phyloP scores from a whole-genome alignment of 2,113 vertebrate species.

The Aegotheles bennettii region DNA sequence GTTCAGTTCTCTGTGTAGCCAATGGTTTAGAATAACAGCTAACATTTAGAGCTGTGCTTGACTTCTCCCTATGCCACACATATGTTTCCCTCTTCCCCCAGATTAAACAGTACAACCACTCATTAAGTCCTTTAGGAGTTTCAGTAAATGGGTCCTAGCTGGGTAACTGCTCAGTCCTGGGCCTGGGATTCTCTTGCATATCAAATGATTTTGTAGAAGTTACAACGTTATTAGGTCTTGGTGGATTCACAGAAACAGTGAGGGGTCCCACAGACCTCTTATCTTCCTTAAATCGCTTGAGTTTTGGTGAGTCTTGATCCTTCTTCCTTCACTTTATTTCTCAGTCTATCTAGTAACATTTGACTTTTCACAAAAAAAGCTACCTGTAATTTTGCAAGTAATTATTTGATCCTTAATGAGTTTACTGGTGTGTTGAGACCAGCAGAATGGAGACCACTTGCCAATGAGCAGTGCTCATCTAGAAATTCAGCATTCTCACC shows the following conservation, averaged over 20 bases:
- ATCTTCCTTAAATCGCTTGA: neutral
- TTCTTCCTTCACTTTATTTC: neutral
- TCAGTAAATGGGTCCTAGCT: neutral
- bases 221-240: neutral
- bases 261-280: neutral
- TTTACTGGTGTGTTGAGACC: neutral
- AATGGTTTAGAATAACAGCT: neutral
- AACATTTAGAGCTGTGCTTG: neutral
- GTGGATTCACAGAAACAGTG: neutral
- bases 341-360: neutral
- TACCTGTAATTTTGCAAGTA: neutral
- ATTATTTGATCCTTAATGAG: neutral
- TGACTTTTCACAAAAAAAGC: neutral
- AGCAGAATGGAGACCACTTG: neutral
- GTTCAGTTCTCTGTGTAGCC: neutral
- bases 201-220: neutral
- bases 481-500: neutral
- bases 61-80: neutral
- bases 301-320: neutral
- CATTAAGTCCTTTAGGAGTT: neutral
- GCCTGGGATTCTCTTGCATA: neutral
- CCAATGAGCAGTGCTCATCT: neutral
- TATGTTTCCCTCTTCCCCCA: rapidly evolving
- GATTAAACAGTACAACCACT: rapidly evolving
- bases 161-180: neutral